Evolutionary conservation across 1,140 invertebrate genomes (phyloP).

Genomic region (Polypedilum pembai): DNA sequence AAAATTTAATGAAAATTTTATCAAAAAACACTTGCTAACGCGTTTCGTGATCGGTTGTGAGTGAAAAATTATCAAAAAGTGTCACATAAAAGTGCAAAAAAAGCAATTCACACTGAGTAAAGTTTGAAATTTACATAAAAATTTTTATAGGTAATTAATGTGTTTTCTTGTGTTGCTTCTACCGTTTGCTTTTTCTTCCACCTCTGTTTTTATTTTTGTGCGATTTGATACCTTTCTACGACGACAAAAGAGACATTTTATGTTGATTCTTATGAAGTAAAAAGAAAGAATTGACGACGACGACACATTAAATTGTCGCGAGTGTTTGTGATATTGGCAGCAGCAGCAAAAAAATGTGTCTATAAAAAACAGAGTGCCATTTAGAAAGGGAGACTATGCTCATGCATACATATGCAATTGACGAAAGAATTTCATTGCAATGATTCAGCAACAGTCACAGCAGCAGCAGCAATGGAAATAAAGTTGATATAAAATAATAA

Average conservation of each 20-base stretch:
- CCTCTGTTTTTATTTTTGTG: neutral
- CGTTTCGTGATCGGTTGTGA: too few relatives aligned
- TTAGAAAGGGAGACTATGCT: conserved; percentile 17
- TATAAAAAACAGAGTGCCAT: neutral
- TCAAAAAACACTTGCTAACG: neutral
- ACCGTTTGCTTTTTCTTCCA: neutral
- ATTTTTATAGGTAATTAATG: conserved; percentile 27
- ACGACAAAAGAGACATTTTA: neutral
- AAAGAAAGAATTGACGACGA: neutral
- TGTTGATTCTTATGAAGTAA: neutral
- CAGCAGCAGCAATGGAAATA: neutral
- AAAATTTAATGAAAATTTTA: neutral
- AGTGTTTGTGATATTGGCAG: neutral
- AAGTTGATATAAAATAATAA: neutral
- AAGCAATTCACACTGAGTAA: neutral
- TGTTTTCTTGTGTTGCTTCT: neutral
- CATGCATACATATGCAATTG: neutral
- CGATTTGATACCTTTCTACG: conserved; percentile 17
- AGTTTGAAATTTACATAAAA: conserved; percentile 24
- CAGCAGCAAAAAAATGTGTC: neutral
- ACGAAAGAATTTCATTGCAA: conserved; percentile 11
- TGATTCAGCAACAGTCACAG: neutral
- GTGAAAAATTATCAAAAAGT: neutral
- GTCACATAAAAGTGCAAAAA: neutral
- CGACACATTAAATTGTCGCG: neutral